Base-by-base conservation (phyloP, 2,797 vertebrate species). In the Dryobates pubescens region DNA sequence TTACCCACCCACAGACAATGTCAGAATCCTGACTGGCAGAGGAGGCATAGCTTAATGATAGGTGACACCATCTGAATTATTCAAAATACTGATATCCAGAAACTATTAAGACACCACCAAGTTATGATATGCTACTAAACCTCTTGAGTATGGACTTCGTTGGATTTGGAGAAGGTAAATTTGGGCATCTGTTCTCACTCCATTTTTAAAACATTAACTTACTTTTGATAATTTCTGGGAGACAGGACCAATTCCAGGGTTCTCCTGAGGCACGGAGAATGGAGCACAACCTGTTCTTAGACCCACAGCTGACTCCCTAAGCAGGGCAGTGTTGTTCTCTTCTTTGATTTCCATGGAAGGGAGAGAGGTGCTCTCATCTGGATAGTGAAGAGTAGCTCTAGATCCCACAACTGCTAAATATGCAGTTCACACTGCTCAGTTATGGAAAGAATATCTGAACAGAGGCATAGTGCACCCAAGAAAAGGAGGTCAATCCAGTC, bases 1-100 rank as follows among this genome's bases (percentile, higher is more conserved):
- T 88, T 88, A 92, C 67, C 59, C 92, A 93, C 95, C 92, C 84
- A 93, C 93, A 94, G 90, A 92, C 64, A 88, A n/a, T 78, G 79
- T 94, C 90, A 94, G 70, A 95, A 89, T 89, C 63, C 68, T 90
- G 88, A 89, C 53, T 95, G 77, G 59, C 73, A 92, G 79, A 82
- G 88, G 90, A 95, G 88, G 90, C 69, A 93, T 29, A 89, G 89
- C 92, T 86, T 93, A 94, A 83, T 86, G 91, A 81, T 38, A 92
- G 76, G 70, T 95, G 82, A 88, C 91, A 89, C 63, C 22, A 63
- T 20, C 47, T 83, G 82, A 96, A 88, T 96, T 94, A 92, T 83
- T 92, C 59, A 93, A 91, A 86, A 81, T 49, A 91, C 32, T 43
- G 58, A 74, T 24, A 68, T 24, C 47, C 56, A 90, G 62, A 87